phyloP scores from a whole-genome alignment of 2,888 invertebrate species.

The Cepaea hortensis region DNA sequence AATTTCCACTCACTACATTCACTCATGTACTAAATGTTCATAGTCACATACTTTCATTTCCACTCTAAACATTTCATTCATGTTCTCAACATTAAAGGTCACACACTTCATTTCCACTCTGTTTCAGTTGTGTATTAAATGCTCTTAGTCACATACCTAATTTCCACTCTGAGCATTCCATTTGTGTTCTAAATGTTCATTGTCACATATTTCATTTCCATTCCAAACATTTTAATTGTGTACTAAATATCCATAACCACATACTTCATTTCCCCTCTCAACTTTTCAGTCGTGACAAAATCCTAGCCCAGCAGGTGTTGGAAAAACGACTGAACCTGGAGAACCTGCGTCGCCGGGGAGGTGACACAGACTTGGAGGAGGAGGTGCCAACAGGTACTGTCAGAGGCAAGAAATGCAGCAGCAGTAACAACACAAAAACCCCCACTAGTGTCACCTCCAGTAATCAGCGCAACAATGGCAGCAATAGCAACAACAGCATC shows the following conservation, averaged over 20 bases:
- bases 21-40: no score
- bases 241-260: neutral
- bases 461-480: conserved; percentile 30
- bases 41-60: no score
- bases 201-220: no score
- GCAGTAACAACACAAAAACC: conserved; percentile 25
- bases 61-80: no score
- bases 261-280: neutral
- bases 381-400: conserved; percentile 56
- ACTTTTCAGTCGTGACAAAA: conserved; percentile 56
- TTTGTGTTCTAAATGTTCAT: no score
- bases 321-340: conserved; percentile 73
- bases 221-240: neutral
- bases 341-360: conserved; percentile 65
- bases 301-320: conserved; percentile 60
- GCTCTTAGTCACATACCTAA: no score
- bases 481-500: conserved; percentile 47
- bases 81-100: no score
- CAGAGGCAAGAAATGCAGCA: conserved; percentile 16
- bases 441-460: conserved; percentile 29
- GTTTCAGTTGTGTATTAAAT: neutral
- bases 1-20: no score
- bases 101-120: no score
- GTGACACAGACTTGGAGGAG: conserved; percentile 67
- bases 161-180: no score